Conservation (phyloP, 2,797 vertebrate genomes). For the Danionella dracula region DNA sequence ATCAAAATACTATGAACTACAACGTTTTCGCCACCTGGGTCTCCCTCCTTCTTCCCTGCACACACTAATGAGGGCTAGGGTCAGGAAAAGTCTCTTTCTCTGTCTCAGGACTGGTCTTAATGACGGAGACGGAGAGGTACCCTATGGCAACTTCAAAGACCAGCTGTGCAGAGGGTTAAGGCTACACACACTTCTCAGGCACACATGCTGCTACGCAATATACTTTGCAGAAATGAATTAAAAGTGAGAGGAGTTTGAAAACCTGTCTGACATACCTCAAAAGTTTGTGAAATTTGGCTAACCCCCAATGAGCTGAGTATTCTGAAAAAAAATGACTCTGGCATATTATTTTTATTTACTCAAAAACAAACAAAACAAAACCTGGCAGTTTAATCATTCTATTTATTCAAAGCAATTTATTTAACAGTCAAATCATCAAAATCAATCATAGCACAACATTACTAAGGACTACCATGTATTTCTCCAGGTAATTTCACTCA, state of each 20-base stretch:
- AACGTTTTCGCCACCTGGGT: neutral
- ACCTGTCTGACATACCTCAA: neutral
- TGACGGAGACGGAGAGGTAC: neutral
- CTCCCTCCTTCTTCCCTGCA: neutral
- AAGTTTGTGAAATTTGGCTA: neutral
- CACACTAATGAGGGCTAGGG: constrained; percentile 4
- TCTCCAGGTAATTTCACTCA: constrained; percentile 3
- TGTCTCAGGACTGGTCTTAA: constrained; percentile 6
- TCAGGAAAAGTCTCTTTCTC: neutral
- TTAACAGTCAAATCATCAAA: constrained; percentile 2
- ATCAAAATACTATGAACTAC: neutral
- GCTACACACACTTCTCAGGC: neutral
- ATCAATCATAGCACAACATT: neutral
- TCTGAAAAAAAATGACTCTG: no score
- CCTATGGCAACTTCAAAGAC: constrained; percentile 3
- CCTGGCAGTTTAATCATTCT: constrained; percentile 1
- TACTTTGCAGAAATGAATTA: neutral
- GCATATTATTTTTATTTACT: no score
- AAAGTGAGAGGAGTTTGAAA: neutral
- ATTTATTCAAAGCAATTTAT: neutral
- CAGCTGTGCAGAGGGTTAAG: neutral
- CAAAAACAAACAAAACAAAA: no score
- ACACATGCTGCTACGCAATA: neutral
- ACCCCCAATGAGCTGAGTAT: neutral
- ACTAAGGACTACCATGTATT: constrained; percentile 33